Conservation (phyloP, 2,113 vertebrate genomes). For the Nothocercus julius region DNA sequence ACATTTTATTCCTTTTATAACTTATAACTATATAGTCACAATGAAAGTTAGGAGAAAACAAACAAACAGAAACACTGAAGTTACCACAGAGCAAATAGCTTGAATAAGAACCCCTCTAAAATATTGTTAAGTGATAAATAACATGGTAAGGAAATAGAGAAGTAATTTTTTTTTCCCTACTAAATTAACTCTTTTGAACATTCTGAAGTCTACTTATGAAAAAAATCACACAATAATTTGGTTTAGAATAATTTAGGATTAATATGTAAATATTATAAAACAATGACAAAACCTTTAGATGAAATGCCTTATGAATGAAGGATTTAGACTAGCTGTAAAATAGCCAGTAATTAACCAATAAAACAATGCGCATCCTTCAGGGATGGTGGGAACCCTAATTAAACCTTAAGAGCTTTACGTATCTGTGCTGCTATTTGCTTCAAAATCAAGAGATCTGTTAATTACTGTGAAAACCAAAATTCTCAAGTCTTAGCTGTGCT, state of each 20-base stretch:
- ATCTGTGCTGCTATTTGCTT: background rate
- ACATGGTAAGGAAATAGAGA: background rate
- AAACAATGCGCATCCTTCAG: background rate
- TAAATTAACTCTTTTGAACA: background rate
- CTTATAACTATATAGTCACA: background rate
- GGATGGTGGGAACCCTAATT: background rate
- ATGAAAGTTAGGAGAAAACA: background rate
- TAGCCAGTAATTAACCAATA: background rate
- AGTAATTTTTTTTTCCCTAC: background rate
- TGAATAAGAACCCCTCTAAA: background rate
- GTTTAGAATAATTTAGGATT: background rate
- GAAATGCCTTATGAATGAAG: background rate
- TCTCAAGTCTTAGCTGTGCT: background rate
- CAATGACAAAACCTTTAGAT: background rate
- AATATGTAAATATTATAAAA: background rate
- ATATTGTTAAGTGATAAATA: background rate
- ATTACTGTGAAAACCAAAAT: background rate
- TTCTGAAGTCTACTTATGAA: background rate
- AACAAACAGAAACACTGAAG: too few species aligned
- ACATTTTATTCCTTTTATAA: background rate
- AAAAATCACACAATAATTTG: background rate
- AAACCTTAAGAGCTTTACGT: background rate
- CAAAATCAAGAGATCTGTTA: background rate
- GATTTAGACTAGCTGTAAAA: slow-evolving; percentile 3
- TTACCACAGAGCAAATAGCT: background rate